phyloP scores from a whole-genome alignment of 92 coral and sea anemone genomes.

The Porites lobata region DNA sequence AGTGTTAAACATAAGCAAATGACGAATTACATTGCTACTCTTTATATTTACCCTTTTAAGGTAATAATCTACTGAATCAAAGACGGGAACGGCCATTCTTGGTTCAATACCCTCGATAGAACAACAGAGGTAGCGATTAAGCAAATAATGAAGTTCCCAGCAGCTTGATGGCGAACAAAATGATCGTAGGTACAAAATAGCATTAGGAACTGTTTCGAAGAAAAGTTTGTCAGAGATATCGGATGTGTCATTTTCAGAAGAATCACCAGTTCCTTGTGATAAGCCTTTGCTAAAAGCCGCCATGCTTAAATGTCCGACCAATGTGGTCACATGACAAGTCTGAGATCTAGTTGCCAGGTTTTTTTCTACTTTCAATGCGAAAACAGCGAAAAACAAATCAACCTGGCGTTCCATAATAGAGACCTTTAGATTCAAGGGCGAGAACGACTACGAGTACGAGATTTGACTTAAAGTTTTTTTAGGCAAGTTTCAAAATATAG shows the following conservation, averaged over 20 bases:
- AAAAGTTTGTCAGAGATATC: background rate
- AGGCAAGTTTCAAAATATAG: too few species aligned
- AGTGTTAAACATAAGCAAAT: background rate
- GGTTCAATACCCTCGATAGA: background rate
- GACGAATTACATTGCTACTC: background rate
- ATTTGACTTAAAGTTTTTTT: background rate
- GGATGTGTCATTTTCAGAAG: slow-evolving; percentile 10
- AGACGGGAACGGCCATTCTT: slow-evolving; percentile 24
- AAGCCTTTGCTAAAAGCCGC: slow-evolving; percentile 7
- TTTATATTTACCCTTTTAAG: slow-evolving; percentile 3
- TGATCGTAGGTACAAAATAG: slow-evolving; percentile 7
- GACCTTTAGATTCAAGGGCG: too few species aligned
- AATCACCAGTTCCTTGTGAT: background rate
- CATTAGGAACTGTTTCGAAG: slow-evolving; percentile 12
- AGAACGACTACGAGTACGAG: too few species aligned
- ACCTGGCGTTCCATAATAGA: too few species aligned
- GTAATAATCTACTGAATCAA: background rate
- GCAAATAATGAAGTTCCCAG: slow-evolving; percentile 31
- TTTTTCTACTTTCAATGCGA: background rate
- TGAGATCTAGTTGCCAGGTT: background rate
- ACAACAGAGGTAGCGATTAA: slow-evolving; percentile 14
- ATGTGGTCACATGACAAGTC: background rate
- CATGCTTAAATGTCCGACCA: background rate
- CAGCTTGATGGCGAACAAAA: slow-evolving; percentile 30
- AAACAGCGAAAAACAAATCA: background rate